A percentile compares a stretch with the other conserved stretches of the same genome.
Conservation (phyloP, 2,113 vertebrate genomes). For the Cephalopholis sonnerati region DNA sequence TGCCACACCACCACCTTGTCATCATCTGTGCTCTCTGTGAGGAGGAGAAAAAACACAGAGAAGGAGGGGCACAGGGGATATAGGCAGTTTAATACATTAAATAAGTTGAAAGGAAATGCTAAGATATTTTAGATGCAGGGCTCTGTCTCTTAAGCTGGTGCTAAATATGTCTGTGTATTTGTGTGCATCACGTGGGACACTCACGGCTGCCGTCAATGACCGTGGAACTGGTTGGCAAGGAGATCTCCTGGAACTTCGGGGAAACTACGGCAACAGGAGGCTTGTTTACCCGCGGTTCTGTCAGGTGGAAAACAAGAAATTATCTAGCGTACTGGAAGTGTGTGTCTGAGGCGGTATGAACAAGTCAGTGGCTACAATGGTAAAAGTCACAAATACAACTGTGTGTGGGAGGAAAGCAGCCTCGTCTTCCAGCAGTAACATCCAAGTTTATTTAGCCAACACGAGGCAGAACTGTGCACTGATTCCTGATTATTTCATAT, state of each 20-base stretch:
- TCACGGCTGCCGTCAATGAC: slow-evolving; percentile 98
- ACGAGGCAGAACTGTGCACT: not conserved
- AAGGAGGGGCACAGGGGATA: not conserved
- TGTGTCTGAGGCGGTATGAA: not conserved
- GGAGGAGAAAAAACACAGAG: not conserved
- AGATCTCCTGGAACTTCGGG: slow-evolving; percentile 95
- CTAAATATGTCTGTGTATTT: not conserved
- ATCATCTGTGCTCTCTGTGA: slow-evolving; percentile 95
- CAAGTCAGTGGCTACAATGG: not conserved
- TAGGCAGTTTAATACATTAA: not conserved
- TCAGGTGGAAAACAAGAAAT: slow-evolving; percentile 62
- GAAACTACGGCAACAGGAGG: slow-evolving; percentile 94
- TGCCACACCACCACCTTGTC: slow-evolving; percentile 94
- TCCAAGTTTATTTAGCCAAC: not conserved
- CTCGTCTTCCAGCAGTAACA: not conserved
- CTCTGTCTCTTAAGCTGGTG: not conserved
- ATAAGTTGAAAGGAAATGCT: not conserved
- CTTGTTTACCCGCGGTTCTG: slow-evolving; percentile 96
- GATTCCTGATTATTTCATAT: not conserved
- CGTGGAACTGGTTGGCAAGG: slow-evolving; percentile 95
- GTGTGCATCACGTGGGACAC: slow-evolving; percentile 67
- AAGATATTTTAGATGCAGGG: not conserved
- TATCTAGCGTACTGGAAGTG: slow-evolving; percentile 25
- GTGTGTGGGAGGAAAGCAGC: slow-evolving; percentile 19
- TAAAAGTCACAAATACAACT: slow-evolving; percentile 13